Percentiles rank a stretch among this genome's conserved stretches.
Evolutionary conservation across 2,113 vertebrate genomes (phyloP).

Genomic region (Larimichthys crocea): DNA sequence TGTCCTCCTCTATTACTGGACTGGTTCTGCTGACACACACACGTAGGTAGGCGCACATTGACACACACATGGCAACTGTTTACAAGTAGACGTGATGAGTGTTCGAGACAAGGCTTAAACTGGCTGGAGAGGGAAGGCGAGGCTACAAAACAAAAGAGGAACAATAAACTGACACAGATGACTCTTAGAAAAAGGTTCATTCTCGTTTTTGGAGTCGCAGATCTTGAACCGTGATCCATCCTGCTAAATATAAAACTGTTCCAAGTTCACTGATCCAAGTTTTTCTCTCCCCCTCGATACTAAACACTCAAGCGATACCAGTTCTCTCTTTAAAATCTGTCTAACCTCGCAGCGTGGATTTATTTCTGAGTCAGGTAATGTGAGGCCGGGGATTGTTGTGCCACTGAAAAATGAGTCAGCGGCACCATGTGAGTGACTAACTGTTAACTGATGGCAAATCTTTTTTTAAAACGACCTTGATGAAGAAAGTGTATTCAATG

Average conservation of each 20-base stretch:
- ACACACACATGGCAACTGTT: constrained; percentile 38
- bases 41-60: neutral
- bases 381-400: neutral
- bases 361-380: neutral
- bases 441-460: neutral
- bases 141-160: constrained; percentile 4
- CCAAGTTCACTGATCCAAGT: neutral
- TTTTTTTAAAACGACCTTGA: neutral
- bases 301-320: neutral
- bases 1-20: constrained; percentile 66
- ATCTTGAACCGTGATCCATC: neutral
- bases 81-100: constrained; percentile 46
- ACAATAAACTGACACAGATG: neutral
- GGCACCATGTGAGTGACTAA: neutral
- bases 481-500: neutral
- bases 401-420: neutral
- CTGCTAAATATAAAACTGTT: neutral
- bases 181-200: constrained; percentile 13
- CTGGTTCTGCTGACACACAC: constrained; percentile 2
- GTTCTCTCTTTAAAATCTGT: neutral
- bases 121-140: constrained; percentile 23
- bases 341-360: neutral
- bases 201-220: neutral
- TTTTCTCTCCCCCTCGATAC: neutral
- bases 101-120: constrained; percentile 60